Evolutionary conservation across 37 sponge, comb jelly and placozoan genomes (phyloP).

Genomic region (Chondrilla cf. caribensis): DNA sequence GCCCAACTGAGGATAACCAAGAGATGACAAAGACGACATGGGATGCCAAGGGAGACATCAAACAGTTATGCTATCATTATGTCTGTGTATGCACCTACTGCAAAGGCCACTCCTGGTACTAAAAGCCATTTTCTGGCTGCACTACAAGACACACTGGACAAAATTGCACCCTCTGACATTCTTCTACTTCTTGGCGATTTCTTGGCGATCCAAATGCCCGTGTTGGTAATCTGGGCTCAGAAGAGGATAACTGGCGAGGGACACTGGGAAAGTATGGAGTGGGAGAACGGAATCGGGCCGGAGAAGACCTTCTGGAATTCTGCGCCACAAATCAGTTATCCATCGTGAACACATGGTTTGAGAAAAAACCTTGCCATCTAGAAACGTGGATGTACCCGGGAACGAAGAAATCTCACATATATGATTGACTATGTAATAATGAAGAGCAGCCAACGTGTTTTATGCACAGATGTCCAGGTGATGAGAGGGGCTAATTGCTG

Average conservation of each 20-base stretch:
- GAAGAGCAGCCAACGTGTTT: neutral
- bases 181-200: neutral
- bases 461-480: constrained; percentile 6
- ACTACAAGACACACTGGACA: neutral
- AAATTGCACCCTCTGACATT: neutral
- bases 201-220: no score
- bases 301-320: neutral
- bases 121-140: neutral
- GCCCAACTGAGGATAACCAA: neutral
- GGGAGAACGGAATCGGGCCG: neutral
- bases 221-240: neutral
- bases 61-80: neutral
- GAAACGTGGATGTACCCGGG: constrained; percentile 15
- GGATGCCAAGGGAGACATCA: no score
- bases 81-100: neutral
- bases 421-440: constrained; percentile 12
- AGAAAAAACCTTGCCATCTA: neutral
- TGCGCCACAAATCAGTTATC: constrained; percentile 2
- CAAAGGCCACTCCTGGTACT: neutral
- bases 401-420: constrained; percentile 19
- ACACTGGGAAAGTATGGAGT: neutral
- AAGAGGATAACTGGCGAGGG: neutral
- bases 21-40: no score
- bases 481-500: no score
- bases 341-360: constrained; percentile 29